Percentiles rank a stretch among this genome's conserved stretches.
Evolutionary conservation across 2,888 invertebrate species (phyloP).

Genomic region (Papilio protenor): DNA sequence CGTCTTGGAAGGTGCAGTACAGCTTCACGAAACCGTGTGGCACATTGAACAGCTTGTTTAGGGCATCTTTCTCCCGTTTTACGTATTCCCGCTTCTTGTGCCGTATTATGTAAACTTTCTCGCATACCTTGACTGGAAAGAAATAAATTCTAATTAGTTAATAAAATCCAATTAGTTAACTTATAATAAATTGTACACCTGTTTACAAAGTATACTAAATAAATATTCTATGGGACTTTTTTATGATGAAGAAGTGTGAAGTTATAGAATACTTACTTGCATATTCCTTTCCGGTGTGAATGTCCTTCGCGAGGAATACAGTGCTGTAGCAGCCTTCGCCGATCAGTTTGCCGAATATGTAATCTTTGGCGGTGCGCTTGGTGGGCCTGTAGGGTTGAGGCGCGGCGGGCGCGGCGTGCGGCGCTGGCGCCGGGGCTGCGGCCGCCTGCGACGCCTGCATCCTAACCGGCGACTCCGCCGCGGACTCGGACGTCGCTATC

Average conservation of each 20-base stretch:
- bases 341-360: conserved; percentile 96
- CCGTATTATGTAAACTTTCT: conserved; percentile 95
- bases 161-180: conserved; percentile 1
- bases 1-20: conserved; percentile 98
- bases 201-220: not conserved
- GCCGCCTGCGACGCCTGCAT: conserved; percentile 81
- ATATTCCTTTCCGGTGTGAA: conserved; percentile 94
- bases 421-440: conserved; percentile 71
- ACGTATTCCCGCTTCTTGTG: conserved; percentile 98
- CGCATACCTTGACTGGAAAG: conserved; percentile 96
- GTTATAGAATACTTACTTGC: conserved; percentile 90
- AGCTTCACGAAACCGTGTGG: conserved; percentile 96
- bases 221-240: not conserved
- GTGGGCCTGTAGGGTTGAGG: conserved; percentile 75
- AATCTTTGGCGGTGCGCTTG: conserved; percentile 93
- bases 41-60: conserved; percentile 92
- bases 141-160: conserved; percentile 7
- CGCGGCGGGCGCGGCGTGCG: conserved; percentile 73
- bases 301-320: conserved; percentile 96
- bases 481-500: conserved; percentile 82
- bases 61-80: conserved; percentile 96
- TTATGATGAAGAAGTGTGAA: not conserved
- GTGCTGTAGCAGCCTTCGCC: conserved; percentile 99
- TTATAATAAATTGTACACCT: not conserved
- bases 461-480: conserved; percentile 78